Percentiles rank a stretch among this genome's conserved stretches.
These are phyloP conservation scores for Poecilia velifera DNA, from an alignment of 2,797 vertebrate species.

Conservation along the genomic window DNA sequence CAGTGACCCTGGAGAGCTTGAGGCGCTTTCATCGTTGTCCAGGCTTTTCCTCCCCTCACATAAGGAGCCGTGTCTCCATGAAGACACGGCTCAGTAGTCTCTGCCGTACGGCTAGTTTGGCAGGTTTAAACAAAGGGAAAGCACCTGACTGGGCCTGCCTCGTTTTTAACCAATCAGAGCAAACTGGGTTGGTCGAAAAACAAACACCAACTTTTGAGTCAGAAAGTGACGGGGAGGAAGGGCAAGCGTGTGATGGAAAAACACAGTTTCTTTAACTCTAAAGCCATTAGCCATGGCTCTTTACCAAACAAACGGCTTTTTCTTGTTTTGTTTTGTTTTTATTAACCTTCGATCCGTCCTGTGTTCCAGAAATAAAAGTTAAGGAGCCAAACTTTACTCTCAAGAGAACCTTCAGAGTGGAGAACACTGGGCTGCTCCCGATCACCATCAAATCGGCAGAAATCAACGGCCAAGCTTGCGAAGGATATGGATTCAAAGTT, in stretches of 20 bases:
- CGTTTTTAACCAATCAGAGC: neutral
- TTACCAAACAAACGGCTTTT: neutral
- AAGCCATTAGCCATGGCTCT: neutral
- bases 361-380: slow-evolving; percentile 85
- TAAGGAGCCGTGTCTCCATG: neutral
- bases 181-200: neutral
- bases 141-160: neutral
- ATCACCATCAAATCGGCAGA: slow-evolving; percentile 88
- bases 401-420: slow-evolving; percentile 92
- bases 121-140: slow-evolving; percentile 6
- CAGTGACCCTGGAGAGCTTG: neutral
- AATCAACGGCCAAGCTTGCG: slow-evolving; percentile 93
- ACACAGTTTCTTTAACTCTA: neutral
- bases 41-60: neutral
- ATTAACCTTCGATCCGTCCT: neutral
- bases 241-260: neutral
- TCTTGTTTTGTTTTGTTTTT: neutral
- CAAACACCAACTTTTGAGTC: neutral
- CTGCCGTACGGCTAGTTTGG: neutral
- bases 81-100: neutral
- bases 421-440: slow-evolving; percentile 93
- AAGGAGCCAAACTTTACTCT: slow-evolving; percentile 95
- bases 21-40: neutral
- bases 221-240: neutral
- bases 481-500: slow-evolving; percentile 98